Evolutionary conservation across 1,140 invertebrate species (phyloP).

Genomic region (Ips nitidus): DNA sequence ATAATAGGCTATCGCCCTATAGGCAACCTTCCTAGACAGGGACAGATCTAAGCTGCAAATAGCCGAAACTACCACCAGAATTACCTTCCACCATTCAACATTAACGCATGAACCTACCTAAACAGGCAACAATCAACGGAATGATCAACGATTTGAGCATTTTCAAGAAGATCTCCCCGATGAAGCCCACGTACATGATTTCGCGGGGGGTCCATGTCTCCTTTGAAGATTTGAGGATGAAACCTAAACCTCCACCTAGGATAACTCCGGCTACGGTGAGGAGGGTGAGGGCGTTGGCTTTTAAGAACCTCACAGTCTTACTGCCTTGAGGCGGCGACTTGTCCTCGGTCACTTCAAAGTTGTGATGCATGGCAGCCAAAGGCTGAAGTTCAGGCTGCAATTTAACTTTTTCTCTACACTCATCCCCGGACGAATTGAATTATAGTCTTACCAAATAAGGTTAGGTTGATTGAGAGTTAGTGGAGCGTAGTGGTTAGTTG

Average conservation of each 20-base stretch:
- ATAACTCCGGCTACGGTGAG: slow-evolving; percentile 68
- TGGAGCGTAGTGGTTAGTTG: background rate
- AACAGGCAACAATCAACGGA: slow-evolving; percentile 72
- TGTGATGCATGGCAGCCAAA: slow-evolving; percentile 35
- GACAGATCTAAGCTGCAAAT: slow-evolving; percentile 69
- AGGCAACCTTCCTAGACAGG: slow-evolving; percentile 66
- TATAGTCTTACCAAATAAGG: no score
- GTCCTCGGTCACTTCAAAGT: slow-evolving; percentile 36
- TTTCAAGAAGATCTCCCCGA: slow-evolving; percentile 69
- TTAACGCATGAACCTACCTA: slow-evolving; percentile 46
- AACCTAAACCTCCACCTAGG: slow-evolving; percentile 63
- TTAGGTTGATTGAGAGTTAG: background rate
- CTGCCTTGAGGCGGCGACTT: slow-evolving; percentile 27
- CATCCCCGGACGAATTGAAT: no score
- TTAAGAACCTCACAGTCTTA: slow-evolving; percentile 38
- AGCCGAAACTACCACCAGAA: slow-evolving; percentile 58
- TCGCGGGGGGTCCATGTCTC: slow-evolving; percentile 57
- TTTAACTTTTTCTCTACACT: no score
- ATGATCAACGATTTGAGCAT: slow-evolving; percentile 77
- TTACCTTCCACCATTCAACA: background rate
- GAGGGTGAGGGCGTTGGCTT: slow-evolving; percentile 65
- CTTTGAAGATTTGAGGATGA: slow-evolving; percentile 56
- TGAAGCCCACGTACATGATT: slow-evolving; percentile 70
- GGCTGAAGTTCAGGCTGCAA: background rate
- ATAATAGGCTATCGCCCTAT: slow-evolving; percentile 73